Evolutionary conservation across 2,113 vertebrate species (phyloP).

Genomic region (Mungos mungo): DNA sequence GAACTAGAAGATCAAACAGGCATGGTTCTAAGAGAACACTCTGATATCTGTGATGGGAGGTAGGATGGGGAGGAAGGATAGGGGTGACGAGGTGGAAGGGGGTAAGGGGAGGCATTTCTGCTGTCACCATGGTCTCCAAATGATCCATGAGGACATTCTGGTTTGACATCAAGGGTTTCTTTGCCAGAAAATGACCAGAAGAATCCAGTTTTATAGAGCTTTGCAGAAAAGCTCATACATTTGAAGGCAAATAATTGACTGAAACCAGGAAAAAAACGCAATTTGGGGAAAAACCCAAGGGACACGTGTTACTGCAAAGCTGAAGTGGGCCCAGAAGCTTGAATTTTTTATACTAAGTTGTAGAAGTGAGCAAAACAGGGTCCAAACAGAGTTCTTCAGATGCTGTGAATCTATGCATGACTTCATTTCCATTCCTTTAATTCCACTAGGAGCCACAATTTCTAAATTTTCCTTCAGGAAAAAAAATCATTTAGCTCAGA

Average conservation of each 20-base stretch:
- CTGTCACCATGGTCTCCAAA: not conserved
- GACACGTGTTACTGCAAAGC: not conserved
- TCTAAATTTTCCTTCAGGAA: constrained; percentile 68
- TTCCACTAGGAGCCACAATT: constrained; percentile 60
- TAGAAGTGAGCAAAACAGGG: constrained; percentile 24
- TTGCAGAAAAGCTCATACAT: constrained; percentile 8
- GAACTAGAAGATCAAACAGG: not conserved
- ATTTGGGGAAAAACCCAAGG: constrained; percentile 36
- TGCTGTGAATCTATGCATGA: not conserved
- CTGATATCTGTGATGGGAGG: not conserved
- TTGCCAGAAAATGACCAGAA: not conserved
- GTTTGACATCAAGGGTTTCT: not conserved
- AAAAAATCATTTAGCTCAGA: constrained; percentile 68
- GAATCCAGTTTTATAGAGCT: not conserved
- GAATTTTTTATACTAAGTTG: not conserved
- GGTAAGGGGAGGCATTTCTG: accelerated
- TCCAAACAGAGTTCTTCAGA: constrained; percentile 12
- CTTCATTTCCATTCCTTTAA: constrained; percentile 58
- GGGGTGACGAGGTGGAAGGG: not conserved
- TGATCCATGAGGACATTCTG: not conserved
- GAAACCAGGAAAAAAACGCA: not conserved
- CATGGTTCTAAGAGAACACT: not conserved
- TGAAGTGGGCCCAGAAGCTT: not conserved
- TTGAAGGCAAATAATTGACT: constrained; percentile 46
- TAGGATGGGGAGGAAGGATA: accelerated